These are phyloP conservation scores for Cryptops parisi DNA, from an alignment of 2,888 invertebrate species.

Conservation along the genomic window DNA sequence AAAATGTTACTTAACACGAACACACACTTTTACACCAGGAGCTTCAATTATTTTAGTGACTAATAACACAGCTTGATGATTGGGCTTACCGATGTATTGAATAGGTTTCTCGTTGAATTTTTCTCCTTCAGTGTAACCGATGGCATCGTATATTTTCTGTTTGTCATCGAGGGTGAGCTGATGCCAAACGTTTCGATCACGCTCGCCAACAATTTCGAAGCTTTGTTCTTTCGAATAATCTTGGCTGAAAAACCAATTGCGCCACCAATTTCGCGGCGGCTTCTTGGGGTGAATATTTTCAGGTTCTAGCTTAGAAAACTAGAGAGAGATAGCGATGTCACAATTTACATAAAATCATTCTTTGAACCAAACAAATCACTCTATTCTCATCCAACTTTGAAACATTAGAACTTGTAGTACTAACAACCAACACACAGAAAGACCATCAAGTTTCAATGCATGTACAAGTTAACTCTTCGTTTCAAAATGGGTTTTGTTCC, in stretches of 20 bases:
- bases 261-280: constrained; percentile 15
- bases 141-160: constrained; percentile 44
- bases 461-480: too few relatives aligned
- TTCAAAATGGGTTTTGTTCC: too few relatives aligned
- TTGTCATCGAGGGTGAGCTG: constrained; percentile 49
- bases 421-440: too few relatives aligned
- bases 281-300: constrained; percentile 23
- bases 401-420: too few relatives aligned
- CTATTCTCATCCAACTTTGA: too few relatives aligned
- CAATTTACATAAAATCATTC: too few relatives aligned
- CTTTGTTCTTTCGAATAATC: constrained; percentile 27
- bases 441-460: too few relatives aligned
- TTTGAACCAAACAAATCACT: too few relatives aligned
- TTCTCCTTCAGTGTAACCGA: constrained; percentile 42
- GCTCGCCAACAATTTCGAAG: constrained; percentile 41
- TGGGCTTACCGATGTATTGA: constrained; percentile 19
- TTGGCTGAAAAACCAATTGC: constrained; percentile 12
- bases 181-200: constrained; percentile 42
- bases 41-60: too few relatives aligned
- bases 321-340: constrained; percentile 1
- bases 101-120: constrained; percentile 22
- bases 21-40: too few relatives aligned
- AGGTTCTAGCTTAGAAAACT: constrained; percentile 26
- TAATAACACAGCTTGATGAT: too few relatives aligned
- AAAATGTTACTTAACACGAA: too few relatives aligned